Base-by-base conservation (phyloP, 2,113 vertebrate genomes). In the Pygoscelis adeliae region DNA sequence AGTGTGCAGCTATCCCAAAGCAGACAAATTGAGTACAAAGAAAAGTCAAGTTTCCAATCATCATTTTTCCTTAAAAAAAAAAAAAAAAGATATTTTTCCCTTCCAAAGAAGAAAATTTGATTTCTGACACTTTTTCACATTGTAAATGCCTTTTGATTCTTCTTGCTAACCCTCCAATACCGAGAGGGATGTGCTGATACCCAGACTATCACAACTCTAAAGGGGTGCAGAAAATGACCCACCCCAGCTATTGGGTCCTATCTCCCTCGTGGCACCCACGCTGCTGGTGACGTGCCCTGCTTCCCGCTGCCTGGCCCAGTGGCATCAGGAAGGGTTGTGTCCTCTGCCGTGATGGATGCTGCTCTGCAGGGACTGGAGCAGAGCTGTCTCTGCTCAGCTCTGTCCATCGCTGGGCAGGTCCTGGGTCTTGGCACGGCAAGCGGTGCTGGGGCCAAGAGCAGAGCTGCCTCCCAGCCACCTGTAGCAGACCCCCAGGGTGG, bases 151-250 rank as follows among this genome's bases (percentile, higher is more conserved):
- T 1, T 65, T 89, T 74, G 69, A 67, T 46, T 66, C 56, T 61
- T 47, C 55, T 32, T 61, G 34, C 50, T 62, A 34, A 34, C 4
- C 23, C 19, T 73, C 18, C 12, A n/a, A 8, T 6, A 9, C 25
- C 0, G 0, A 50, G 58, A 66, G 50, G 55, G 36, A 22, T 0
- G 15, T 53, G 40, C 34, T 36, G 50, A 18, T 69, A 58, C 18
- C 13, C 34, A 11, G 52, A 56, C 8, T 36, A 40, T 6, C 19
- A 7, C 34, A 56, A 9, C 6, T 58, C 34, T 29, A 21, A 14
- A 23, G 11, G 12, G 21, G 18, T 46, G 71, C 46, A 52, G 80
- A 50, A 69, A 13, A 55, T 32, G 27, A 56, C 14, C 21, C 34
- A 26, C 3, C 34, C 44, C 34, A 56, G n/a, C 23, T 29, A 0